Percentiles rank a stretch among this genome's conserved stretches.
Conservation (phyloP, 2,797 vertebrate genomes). For the Ptychobarbus kaznakovi region DNA sequence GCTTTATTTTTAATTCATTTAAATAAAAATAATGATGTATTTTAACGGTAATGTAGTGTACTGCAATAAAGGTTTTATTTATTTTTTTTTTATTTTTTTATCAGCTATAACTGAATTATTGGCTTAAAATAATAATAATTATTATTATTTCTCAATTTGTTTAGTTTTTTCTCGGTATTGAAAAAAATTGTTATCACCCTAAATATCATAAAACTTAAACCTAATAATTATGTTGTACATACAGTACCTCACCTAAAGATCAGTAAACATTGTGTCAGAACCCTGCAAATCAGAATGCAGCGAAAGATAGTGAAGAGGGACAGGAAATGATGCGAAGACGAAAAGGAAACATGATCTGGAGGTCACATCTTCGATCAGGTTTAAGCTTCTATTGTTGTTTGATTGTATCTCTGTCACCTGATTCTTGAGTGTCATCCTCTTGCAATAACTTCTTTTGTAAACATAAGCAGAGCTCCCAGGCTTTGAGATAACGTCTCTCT, state of each 20-base stretch:
- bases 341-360: not conserved
- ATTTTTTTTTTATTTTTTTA: too few species aligned
- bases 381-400: conserved; percentile 24
- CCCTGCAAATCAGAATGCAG: not conserved
- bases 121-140: not conserved
- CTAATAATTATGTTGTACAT: not conserved
- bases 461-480: conserved; percentile 67
- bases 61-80: too few species aligned
- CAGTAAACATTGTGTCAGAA: not conserved
- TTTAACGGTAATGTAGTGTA: not conserved
- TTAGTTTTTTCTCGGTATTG: not conserved
- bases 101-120: not conserved
- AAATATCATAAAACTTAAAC: not conserved
- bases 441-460: conserved; percentile 24
- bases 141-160: not conserved
- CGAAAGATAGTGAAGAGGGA: not conserved
- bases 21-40: not conserved
- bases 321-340: conserved; percentile 1
- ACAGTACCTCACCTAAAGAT: not conserved
- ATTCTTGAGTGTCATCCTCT: conserved; percentile 26
- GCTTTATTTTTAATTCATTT: not conserved
- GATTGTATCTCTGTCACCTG: conserved; percentile 30
- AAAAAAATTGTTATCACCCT: not conserved
- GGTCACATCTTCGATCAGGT: conserved; percentile 7
- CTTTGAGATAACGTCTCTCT: conserved; percentile 77